Percentiles rank a stretch among this genome's conserved stretches.
Conservation (phyloP, 2,888 invertebrate genomes). For the Lycia hirtaria region DNA sequence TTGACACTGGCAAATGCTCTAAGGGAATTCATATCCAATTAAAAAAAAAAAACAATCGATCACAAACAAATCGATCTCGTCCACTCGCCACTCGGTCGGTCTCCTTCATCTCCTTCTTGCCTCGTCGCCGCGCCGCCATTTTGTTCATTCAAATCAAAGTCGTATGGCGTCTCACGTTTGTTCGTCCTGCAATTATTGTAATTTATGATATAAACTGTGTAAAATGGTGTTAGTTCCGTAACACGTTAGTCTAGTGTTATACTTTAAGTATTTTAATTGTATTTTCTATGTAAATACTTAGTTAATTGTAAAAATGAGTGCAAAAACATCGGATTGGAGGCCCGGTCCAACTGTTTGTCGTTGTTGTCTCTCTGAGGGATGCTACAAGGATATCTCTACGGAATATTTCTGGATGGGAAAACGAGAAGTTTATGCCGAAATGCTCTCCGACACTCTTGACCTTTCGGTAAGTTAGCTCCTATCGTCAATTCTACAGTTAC, state of each 20-base stretch:
- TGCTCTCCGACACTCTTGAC: slow-evolving; percentile 72
- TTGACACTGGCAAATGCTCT: too few species aligned
- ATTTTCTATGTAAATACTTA: slow-evolving; percentile 57
- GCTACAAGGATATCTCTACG: slow-evolving; percentile 80
- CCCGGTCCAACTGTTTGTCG: slow-evolving; percentile 78
- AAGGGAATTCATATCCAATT: too few species aligned
- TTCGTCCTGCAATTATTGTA: slow-evolving; percentile 3
- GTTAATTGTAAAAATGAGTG: slow-evolving; percentile 65
- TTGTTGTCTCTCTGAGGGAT: slow-evolving; percentile 76
- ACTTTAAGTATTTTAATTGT: slow-evolving; percentile 49
- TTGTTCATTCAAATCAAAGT: slow-evolving; percentile 10
- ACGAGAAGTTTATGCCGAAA: slow-evolving; percentile 77
- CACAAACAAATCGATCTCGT: too few species aligned
- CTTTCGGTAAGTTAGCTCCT: slow-evolving; percentile 62
- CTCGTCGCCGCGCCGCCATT: neutral
- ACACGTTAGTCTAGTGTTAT: slow-evolving; percentile 42
- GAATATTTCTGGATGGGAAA: slow-evolving; percentile 84
- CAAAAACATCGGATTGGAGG: slow-evolving; percentile 72
- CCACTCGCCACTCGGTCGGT: too few species aligned
- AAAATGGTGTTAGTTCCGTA: slow-evolving; percentile 36
- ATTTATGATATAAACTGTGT: slow-evolving; percentile 17
- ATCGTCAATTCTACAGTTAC: slow-evolving; percentile 14
- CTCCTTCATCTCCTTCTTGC: neutral
- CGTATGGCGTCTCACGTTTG: slow-evolving; percentile 35
- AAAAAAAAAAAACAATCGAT: too few species aligned